phyloP scores from a whole-genome alignment of 2,888 invertebrate genomes.

The Podotricha telesiphe region DNA sequence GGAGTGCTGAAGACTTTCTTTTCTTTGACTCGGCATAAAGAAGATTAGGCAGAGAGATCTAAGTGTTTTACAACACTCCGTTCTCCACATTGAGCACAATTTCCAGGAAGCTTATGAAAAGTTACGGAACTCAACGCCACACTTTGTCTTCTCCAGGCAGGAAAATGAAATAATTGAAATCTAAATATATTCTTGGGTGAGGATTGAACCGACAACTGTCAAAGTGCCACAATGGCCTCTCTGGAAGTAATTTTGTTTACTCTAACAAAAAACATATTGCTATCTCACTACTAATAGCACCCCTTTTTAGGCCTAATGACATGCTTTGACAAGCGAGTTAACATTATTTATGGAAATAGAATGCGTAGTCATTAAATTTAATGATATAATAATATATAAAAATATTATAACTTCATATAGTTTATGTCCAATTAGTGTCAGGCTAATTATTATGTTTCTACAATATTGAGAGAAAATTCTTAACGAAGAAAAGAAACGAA shows the following conservation, averaged over 20 bases:
- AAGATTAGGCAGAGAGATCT: no score
- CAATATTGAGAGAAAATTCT: no score
- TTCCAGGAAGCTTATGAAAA: no score
- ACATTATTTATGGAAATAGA: slow-evolving; percentile 23
- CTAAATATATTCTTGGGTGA: no score
- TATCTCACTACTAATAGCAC: slow-evolving; percentile 5
- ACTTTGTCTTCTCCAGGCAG: no score
- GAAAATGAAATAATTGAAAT: no score
- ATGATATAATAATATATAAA: slow-evolving; percentile 16
- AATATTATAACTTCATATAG: background rate
- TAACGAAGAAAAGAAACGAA: background rate
- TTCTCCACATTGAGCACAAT: no score
- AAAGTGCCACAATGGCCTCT: background rate
- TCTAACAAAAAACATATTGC: slow-evolving; percentile 7
- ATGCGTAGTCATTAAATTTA: slow-evolving; percentile 24
- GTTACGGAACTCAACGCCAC: no score
- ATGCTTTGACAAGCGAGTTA: slow-evolving; percentile 20
- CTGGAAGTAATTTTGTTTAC: background rate
- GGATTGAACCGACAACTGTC: no score
- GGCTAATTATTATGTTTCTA: slow-evolving; percentile 5
- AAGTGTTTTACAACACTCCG: no score
- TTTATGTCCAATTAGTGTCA: slow-evolving; percentile 4
- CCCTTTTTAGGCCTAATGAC: slow-evolving; percentile 20
- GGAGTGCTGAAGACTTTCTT: no score
- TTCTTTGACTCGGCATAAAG: no score